Base-by-base conservation (phyloP, 2,888 invertebrate genomes). In the Rhingia campestris region DNA sequence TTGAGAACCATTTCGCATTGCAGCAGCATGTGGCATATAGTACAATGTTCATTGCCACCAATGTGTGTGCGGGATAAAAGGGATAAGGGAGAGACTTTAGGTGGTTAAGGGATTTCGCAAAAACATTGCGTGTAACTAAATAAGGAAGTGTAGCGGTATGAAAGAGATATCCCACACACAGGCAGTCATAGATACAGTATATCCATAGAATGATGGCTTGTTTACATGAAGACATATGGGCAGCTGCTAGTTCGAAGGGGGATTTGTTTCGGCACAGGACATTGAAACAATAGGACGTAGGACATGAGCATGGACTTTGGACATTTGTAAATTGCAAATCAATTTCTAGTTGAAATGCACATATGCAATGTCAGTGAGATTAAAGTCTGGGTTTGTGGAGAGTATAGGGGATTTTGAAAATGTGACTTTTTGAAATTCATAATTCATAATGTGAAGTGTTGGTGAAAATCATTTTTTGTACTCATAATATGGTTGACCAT, bases 321-420 rank as follows among this genome's bases (percentile, higher is more conserved):
- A 66, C 64, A 72, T 66, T 64, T 59, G 58, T 72, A 64, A 74
- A 74, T 39, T 56, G 9, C 10, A 53, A 66, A 72, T 79, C 59
- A 79, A 64, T 79, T 66, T 79, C 22, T 6, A n/a, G 41, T 4
- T 5, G 51, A 35, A 30, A 9, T 12, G 39, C 32, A 41, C 33
- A 74, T 58, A 47, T 14, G 47, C 54, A 7, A 12, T 63, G 45
- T 9, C 14, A 12, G 7, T 49, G 49, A 30, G 49, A 30, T 30
- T 1, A 41, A 41, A 1, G 9, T 41, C 6, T 9, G 6, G 41
- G 22, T 12, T 45, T 30, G 9, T 22, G 22, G 22, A 22, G 1
- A 22, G 2, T 2, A 22, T 22, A 22, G 22, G 22, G 22, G 22
- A 22, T 2, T 22, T 22, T 22, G 1, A 22, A 22, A 22, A 22